Conservation (phyloP, 2,113 vertebrate species). For the Rana temporaria region DNA sequence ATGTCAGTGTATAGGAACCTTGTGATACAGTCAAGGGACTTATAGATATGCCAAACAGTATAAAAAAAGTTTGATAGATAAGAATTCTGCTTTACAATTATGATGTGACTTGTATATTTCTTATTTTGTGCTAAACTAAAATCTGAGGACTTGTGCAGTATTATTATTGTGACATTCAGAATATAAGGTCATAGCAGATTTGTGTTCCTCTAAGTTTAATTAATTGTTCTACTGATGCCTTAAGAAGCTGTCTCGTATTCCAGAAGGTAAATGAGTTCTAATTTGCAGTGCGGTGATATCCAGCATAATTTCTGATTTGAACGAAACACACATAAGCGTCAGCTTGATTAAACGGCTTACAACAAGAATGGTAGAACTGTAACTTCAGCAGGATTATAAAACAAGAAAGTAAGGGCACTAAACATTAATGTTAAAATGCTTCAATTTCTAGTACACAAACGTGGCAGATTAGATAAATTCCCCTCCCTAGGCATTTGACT, state of each 20-base stretch:
- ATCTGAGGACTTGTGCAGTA: background rate
- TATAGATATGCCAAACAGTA: too few relatives aligned
- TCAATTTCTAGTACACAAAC: conserved; percentile 40
- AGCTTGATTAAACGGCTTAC: conserved; percentile 7
- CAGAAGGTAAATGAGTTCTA: background rate
- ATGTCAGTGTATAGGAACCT: too few relatives aligned
- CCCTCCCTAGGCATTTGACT: conserved; percentile 43
- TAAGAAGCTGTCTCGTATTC: background rate
- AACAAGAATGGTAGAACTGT: background rate
- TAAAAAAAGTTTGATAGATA: too few relatives aligned
- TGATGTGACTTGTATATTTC: too few relatives aligned
- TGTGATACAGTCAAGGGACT: too few relatives aligned
- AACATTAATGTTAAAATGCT: conserved; percentile 31
- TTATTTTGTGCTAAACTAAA: too few relatives aligned
- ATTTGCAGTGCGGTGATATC: background rate
- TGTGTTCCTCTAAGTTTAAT: background rate
- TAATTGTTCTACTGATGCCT: background rate
- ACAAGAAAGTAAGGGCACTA: conserved; percentile 11
- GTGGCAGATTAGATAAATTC: conserved; percentile 54
- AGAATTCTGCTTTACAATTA: too few relatives aligned
- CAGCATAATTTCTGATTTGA: background rate
- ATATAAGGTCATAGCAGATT: background rate
- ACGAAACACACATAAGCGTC: conserved; percentile 11
- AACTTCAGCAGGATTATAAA: conserved; percentile 2
- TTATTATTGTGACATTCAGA: conserved; percentile 1